A percentile compares a stretch with the other conserved stretches of the same genome.
phyloP scores from a whole-genome alignment of 2,888 invertebrate species.

The Syritta pipiens region DNA sequence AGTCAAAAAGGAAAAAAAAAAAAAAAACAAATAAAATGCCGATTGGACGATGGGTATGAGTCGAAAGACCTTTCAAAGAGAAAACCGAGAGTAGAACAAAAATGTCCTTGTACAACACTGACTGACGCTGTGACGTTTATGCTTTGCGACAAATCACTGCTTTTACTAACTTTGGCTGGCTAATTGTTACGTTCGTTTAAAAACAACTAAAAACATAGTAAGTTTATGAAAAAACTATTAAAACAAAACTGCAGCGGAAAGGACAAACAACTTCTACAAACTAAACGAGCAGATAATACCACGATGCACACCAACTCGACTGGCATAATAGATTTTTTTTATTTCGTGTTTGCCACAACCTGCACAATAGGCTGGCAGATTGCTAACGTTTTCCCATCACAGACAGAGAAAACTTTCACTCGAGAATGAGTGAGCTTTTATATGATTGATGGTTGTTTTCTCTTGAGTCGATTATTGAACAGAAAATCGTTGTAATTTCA shows the following conservation, averaged over 20 bases:
- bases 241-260: conserved; percentile 20
- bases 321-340: conserved; percentile 22
- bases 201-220: neutral
- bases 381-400: neutral
- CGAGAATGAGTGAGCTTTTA: no score
- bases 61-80: conserved; percentile 10
- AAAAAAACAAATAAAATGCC: no score
- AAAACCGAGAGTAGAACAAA: conserved; percentile 9
- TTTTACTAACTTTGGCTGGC: neutral
- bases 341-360: conserved; percentile 43
- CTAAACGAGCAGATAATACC: conserved; percentile 31
- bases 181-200: neutral
- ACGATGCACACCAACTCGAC: conserved; percentile 32
- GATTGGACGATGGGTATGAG: neutral
- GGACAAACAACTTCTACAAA: conserved; percentile 47
- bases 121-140: neutral
- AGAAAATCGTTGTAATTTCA: no score
- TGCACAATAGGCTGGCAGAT: conserved; percentile 23
- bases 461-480: no score
- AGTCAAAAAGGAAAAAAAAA: no score
- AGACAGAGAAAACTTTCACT: conserved; percentile 49
- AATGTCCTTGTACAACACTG: conserved; percentile 49
- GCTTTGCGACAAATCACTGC: neutral
- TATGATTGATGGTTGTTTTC: no score
- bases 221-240: neutral